A percentile compares a stretch with the other conserved stretches of the same genome.
These are phyloP conservation scores for Cynopterus sphinx DNA, from an alignment of 2,797 vertebrate species.

Conservation along the genomic window DNA sequence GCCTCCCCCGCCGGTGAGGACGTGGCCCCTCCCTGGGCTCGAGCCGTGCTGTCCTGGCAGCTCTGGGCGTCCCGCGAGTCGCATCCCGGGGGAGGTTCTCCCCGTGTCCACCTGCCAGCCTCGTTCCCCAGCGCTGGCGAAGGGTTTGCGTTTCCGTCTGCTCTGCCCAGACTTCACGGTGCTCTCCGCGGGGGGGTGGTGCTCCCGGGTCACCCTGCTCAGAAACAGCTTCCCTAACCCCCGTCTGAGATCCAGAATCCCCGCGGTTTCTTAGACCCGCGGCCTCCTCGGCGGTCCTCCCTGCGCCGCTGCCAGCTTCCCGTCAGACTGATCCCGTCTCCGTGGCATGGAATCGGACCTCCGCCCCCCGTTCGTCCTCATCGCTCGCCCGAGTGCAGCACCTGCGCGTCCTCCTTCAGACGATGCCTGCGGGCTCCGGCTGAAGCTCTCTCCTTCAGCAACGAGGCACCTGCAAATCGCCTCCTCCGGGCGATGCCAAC, in stretches of 20 bases:
- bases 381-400: too few species aligned
- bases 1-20: not conserved
- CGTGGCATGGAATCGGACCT: too few species aligned
- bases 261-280: not conserved
- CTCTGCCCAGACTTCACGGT: not conserved
- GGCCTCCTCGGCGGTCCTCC: conserved; percentile 64
- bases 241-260: not conserved
- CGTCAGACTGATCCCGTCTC: too few species aligned
- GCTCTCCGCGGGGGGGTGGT: too few species aligned
- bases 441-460: conserved; percentile 49
- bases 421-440: too few species aligned
- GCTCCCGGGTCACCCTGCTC: not conserved
- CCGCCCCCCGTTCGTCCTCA: too few species aligned
- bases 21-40: not conserved
- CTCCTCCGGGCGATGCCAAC: not conserved
- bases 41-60: not conserved
- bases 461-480: too few species aligned
- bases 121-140: not conserved
- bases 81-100: not conserved
- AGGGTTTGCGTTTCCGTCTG: not conserved
- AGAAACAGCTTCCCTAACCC: not conserved
- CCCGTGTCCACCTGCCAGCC: not conserved
- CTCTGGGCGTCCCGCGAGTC: not conserved
- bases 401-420: too few species aligned
- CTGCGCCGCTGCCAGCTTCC: conserved; percentile 77